phyloP scores from a whole-genome alignment of 1,140 invertebrate species.

The Vollenhovia emeryi region DNA sequence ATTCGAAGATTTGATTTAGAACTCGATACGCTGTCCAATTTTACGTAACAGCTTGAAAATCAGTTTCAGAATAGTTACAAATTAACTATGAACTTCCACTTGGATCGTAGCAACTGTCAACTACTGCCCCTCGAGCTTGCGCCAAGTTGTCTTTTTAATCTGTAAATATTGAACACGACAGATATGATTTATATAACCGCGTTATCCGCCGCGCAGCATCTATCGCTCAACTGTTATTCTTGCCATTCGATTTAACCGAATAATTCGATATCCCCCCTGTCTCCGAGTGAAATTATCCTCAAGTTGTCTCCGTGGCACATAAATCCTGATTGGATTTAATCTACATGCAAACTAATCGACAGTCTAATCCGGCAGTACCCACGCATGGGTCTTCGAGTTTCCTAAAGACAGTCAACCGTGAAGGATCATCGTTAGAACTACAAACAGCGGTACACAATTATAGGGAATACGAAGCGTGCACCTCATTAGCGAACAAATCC shows the following conservation, averaged over 20 bases:
- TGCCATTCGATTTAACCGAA: neutral
- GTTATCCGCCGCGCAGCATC: neutral
- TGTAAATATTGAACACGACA: slow-evolving; percentile 16
- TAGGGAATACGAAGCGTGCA: slow-evolving; percentile 34
- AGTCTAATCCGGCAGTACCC: neutral
- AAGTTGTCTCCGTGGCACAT: neutral
- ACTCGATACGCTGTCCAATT: neutral
- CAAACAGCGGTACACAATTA: slow-evolving; percentile 28
- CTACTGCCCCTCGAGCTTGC: neutral
- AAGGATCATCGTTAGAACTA: slow-evolving; percentile 31
- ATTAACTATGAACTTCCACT: neutral
- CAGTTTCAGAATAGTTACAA: neutral
- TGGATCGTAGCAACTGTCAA: neutral
- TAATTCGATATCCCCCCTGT: neutral
- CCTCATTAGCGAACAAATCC: slow-evolving; percentile 40
- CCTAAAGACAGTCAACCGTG: neutral
- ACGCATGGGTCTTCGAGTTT: neutral
- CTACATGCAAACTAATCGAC: slow-evolving; percentile 19
- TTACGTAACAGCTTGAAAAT: neutral
- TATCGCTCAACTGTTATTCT: neutral
- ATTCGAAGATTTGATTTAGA: neutral
- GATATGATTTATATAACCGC: too few species aligned
- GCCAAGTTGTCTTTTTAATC: neutral
- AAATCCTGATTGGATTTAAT: slow-evolving; percentile 34
- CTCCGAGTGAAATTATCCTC: neutral